Conservation (phyloP, 2,113 vertebrate species). For the Orientallactaga bullata region DNA sequence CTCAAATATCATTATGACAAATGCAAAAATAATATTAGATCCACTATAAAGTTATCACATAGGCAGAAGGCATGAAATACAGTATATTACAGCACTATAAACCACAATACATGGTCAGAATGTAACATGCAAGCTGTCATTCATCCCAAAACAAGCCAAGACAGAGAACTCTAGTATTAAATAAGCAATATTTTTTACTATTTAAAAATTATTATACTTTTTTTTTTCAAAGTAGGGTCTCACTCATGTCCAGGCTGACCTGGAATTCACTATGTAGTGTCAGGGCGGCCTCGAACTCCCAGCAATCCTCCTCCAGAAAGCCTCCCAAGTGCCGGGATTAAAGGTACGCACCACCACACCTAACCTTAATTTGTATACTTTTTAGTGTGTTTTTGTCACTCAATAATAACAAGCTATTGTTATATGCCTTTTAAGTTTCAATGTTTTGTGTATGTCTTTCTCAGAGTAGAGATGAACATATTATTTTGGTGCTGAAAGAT, state of each 20-base stretch:
- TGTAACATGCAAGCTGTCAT: background rate
- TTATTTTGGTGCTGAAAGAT: background rate
- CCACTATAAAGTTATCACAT: background rate
- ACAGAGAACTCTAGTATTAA: background rate
- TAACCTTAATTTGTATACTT: background rate
- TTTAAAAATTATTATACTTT: background rate
- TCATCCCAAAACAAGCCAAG: background rate
- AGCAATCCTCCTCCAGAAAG: too few species aligned
- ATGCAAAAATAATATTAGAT: background rate
- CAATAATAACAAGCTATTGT: background rate
- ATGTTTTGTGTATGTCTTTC: background rate
- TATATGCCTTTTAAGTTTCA: background rate
- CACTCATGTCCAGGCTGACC: too few species aligned
- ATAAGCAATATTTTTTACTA: background rate
- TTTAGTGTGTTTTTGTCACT: slow-evolving; percentile 14
- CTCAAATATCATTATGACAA: background rate
- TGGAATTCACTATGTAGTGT: too few species aligned
- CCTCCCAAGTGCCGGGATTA: too few species aligned
- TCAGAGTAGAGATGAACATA: background rate
- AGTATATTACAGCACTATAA: background rate
- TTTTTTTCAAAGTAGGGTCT: too few species aligned
- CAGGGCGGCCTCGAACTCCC: too few species aligned
- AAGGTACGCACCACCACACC: too few species aligned
- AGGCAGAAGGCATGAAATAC: background rate
- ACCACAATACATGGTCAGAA: background rate